Percentiles rank a stretch among this genome's conserved stretches.
phyloP scores from a whole-genome alignment of 1,140 invertebrate species.

The Brachionus rubens region DNA sequence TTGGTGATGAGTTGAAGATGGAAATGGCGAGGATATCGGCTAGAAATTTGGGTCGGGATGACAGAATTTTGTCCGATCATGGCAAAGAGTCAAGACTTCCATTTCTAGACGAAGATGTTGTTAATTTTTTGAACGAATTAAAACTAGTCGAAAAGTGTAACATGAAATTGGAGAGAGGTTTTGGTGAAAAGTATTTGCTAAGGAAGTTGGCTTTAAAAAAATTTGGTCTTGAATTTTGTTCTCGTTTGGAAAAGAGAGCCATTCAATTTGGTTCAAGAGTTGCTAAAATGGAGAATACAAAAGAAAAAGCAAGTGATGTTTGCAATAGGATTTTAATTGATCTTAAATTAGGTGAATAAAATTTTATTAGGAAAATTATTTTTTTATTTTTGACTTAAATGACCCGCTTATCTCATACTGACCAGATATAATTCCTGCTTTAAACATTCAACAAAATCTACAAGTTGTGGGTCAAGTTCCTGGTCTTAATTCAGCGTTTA shows the following conservation, averaged over 20 bases:
- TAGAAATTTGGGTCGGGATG: conserved; percentile 88
- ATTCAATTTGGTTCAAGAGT: conserved; percentile 97
- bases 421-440: no score
- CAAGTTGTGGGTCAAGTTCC: no score
- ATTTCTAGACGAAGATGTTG: conserved; percentile 87
- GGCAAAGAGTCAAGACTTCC: conserved; percentile 70
- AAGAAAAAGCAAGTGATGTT: conserved; percentile 78
- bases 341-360: background rate
- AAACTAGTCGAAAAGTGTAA: conserved; percentile 73
- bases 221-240: conserved; percentile 69
- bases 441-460: no score
- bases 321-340: conserved; percentile 52
- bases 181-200: conserved; percentile 89
- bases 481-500: no score
- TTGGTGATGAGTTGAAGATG: conserved; percentile 69
- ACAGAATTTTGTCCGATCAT: conserved; percentile 68
- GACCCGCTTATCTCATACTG: no score
- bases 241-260: conserved; percentile 78
- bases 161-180: conserved; percentile 66
- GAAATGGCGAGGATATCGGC: conserved; percentile 81
- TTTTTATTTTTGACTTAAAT: background rate
- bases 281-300: conserved; percentile 73
- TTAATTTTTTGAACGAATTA: conserved; percentile 69
- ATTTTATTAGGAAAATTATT: background rate
- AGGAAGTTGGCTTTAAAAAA: conserved; percentile 70